phyloP scores from a whole-genome alignment of 2,797 vertebrate genomes.

The Brotula barbata region DNA sequence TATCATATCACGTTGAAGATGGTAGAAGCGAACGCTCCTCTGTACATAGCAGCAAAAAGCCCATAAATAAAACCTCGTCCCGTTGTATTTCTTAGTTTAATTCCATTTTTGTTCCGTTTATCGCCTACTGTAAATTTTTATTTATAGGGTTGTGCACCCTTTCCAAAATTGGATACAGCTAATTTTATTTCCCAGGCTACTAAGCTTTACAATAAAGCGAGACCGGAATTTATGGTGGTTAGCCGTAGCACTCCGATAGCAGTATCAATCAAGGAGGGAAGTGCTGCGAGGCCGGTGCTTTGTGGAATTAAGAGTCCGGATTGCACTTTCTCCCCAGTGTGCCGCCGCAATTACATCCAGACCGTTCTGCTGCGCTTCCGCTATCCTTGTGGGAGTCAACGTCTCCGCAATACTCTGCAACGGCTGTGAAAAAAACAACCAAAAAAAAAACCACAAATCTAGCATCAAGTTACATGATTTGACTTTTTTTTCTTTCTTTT shows the following conservation, averaged over 20 bases:
- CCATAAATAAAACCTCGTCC: conserved; percentile 21
- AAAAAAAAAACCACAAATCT: too few relatives aligned
- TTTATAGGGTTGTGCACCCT: conserved; percentile 51
- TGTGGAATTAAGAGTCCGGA: conserved; percentile 52
- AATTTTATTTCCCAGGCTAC: conserved; percentile 72
- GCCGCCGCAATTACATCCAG: conserved; percentile 52
- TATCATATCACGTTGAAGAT: conserved; percentile 43
- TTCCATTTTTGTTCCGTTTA: conserved; percentile 62
- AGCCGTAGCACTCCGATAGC: conserved; percentile 54
- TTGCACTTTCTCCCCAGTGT: conserved; percentile 34
- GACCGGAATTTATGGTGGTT: conserved; percentile 66
- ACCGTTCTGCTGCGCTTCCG: conserved; percentile 26
- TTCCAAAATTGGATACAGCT: conserved; percentile 67
- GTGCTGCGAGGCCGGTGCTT: conserved; percentile 55
- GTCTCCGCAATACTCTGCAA: conserved; percentile 15
- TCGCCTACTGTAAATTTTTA: conserved; percentile 63
- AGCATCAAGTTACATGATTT: conserved; percentile 19
- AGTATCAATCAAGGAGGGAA: conserved; percentile 68
- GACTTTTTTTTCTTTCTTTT: not conserved
- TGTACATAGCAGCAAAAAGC: conserved; percentile 37
- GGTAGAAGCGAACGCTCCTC: conserved; percentile 24
- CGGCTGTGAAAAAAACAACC: conserved; percentile 20
- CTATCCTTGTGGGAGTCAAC: conserved; percentile 19
- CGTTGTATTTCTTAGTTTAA: conserved; percentile 47
- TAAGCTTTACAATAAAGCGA: conserved; percentile 71